phyloP scores from a whole-genome alignment of 2,797 vertebrate species.

The Pelobates cultripes region DNA sequence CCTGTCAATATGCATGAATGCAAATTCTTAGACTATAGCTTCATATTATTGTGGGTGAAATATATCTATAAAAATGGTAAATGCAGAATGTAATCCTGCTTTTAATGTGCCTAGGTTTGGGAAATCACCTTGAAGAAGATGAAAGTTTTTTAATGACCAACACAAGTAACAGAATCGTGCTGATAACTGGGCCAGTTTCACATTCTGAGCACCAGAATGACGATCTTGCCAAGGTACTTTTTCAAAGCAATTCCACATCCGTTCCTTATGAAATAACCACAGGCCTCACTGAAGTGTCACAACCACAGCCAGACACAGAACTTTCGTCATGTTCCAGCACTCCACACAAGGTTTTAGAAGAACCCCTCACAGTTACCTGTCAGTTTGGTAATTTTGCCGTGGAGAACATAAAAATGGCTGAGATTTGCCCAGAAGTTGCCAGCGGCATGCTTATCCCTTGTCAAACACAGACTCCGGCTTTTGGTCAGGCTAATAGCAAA shows the following conservation, averaged over 20 bases:
- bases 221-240: background rate
- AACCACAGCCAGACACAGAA: slow-evolving; percentile 3
- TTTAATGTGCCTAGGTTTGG: background rate
- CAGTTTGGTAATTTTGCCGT: background rate
- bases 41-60: too few relatives aligned
- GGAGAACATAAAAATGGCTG: slow-evolving; percentile 10
- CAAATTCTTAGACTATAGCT: too few relatives aligned
- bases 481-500: background rate
- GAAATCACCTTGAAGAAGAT: background rate
- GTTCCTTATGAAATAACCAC: background rate
- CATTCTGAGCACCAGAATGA: background rate
- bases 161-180: background rate
- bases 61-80: too few relatives aligned
- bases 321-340: slow-evolving; percentile 3
- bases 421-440: background rate
- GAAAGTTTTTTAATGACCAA: background rate
- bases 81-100: too few relatives aligned
- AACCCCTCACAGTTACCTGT: background rate
- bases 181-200: background rate
- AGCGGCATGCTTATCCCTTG: background rate
- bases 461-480: background rate
- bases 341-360: background rate
- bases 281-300: background rate
- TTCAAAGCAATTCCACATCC: background rate
- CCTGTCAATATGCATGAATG: too few relatives aligned